Conservation (phyloP, 2,888 invertebrate species). For the Eupithecia tripunctaria region DNA sequence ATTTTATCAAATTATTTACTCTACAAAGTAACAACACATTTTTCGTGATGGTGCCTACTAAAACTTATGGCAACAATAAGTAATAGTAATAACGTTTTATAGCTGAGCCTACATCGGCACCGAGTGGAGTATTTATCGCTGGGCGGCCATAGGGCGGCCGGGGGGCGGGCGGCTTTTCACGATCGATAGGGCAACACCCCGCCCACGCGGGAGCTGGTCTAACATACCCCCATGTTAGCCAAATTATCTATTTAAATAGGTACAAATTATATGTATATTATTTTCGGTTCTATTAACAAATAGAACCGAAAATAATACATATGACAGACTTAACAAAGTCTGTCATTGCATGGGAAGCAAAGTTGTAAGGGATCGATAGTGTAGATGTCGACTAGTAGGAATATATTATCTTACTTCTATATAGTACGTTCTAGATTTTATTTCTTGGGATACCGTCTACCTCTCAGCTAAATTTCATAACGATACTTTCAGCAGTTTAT, state of each 20-base stretch:
- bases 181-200: constrained; percentile 65
- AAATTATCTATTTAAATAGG: constrained; percentile 25
- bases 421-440: neutral
- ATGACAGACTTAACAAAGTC: no score
- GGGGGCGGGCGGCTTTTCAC: constrained; percentile 42
- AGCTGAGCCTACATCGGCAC: constrained; percentile 65
- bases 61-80: constrained; percentile 69
- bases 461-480: no score
- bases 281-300: neutral
- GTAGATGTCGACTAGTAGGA: neutral
- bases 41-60: constrained; percentile 51
- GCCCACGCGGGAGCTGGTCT: constrained; percentile 49
- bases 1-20: constrained; percentile 31
- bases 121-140: constrained; percentile 60
- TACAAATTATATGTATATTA: neutral
- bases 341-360: neutral
- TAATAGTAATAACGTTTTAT: constrained; percentile 77
- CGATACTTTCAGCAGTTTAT: no score
- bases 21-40: constrained; percentile 49
- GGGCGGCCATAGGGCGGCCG: constrained; percentile 71
- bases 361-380: neutral
- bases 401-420: neutral
- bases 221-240: constrained; percentile 23
- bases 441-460: neutral
- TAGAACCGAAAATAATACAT: no score